These are phyloP conservation scores for Pediacus dermestoides DNA, from an alignment of 2,888 invertebrate species.

Conservation along the genomic window DNA sequence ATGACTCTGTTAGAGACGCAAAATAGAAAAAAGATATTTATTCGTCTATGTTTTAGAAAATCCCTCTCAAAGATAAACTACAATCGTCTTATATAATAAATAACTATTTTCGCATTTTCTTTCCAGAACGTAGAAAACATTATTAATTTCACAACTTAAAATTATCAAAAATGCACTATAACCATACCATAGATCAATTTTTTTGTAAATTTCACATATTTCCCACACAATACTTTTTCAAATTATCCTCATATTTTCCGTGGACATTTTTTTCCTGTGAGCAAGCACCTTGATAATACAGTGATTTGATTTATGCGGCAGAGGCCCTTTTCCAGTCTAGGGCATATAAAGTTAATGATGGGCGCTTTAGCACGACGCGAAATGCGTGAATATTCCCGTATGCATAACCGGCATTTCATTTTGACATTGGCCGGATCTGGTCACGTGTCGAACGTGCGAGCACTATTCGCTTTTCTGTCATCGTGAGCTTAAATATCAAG, in stretches of 20 bases:
- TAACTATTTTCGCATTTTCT: neutral
- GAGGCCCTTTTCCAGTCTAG: constrained; percentile 20
- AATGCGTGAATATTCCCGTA: constrained; percentile 34
- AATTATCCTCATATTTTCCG: too few relatives aligned
- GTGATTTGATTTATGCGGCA: constrained; percentile 26
- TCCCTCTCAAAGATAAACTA: constrained; percentile 1
- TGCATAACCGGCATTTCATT: constrained; percentile 36
- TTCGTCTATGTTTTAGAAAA: too few relatives aligned
- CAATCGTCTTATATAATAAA: neutral
- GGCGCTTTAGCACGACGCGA: constrained; percentile 20
- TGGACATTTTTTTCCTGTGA: too few relatives aligned
- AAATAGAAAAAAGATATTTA: too few relatives aligned
- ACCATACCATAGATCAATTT: too few relatives aligned
- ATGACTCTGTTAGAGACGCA: too few relatives aligned
- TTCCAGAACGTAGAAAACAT: too few relatives aligned
- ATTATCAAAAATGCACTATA: too few relatives aligned
- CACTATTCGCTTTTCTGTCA: constrained; percentile 28
- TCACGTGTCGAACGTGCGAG: constrained; percentile 25
- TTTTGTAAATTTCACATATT: too few relatives aligned
- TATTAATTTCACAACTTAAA: too few relatives aligned
- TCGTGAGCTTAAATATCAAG: constrained; percentile 35
- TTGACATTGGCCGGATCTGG: constrained; percentile 30
- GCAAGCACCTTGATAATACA: constrained; percentile 23
- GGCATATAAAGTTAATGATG: constrained; percentile 25
- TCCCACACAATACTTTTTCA: too few relatives aligned